Evolutionary conservation across 1,140 invertebrate genomes (phyloP).

Genomic region (Frieseomelitta varia): DNA sequence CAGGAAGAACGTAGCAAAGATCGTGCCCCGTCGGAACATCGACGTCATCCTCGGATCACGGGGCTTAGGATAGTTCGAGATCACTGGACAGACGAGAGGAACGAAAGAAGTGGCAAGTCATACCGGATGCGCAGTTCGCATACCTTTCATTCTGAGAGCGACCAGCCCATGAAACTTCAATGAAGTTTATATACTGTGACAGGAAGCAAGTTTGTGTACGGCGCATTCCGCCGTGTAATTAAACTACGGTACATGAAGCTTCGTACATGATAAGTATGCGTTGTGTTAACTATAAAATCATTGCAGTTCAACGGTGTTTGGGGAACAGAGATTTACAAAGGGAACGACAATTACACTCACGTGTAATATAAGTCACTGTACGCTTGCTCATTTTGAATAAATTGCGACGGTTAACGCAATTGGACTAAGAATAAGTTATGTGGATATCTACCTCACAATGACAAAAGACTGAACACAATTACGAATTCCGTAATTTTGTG

Average conservation of each 20-base stretch:
- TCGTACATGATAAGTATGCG: background rate
- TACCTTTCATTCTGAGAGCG: slow-evolving; percentile 11
- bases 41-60: slow-evolving; percentile 75
- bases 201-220: slow-evolving; percentile 18
- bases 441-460: too few species aligned
- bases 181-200: slow-evolving; percentile 22
- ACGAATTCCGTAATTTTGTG: too few species aligned
- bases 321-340: background rate
- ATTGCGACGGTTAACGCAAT: too few species aligned
- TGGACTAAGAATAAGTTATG: too few species aligned
- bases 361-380: too few species aligned
- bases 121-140: slow-evolving; percentile 19
- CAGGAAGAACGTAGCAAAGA: slow-evolving; percentile 94
- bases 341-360: background rate
- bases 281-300: background rate
- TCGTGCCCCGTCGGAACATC: slow-evolving; percentile 89
- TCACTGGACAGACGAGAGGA: slow-evolving; percentile 38
- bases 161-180: slow-evolving; percentile 16
- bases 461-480: too few species aligned
- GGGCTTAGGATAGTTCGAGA: slow-evolving; percentile 52
- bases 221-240: background rate
- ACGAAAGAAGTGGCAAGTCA: slow-evolving; percentile 21
- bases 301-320: background rate
- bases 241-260: background rate
- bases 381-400: too few species aligned